A percentile compares a stretch with the other conserved stretches of the same genome.
These are phyloP conservation scores for Gymnocheta viridis DNA, from an alignment of 2,888 invertebrate genomes.

Conservation along the genomic window DNA sequence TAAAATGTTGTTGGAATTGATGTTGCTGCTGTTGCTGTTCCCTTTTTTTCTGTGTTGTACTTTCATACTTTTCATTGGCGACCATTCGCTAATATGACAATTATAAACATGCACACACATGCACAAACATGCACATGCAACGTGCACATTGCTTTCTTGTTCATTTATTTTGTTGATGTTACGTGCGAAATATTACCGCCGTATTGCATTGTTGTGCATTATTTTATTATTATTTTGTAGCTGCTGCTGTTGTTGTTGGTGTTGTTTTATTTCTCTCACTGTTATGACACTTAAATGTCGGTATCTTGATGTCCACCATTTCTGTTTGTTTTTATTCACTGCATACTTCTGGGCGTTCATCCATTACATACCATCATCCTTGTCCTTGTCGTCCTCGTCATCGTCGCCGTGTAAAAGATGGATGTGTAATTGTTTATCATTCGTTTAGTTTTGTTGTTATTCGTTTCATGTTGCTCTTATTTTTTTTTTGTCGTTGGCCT, in stretches of 20 bases:
- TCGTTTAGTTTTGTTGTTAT: conserved; percentile 32
- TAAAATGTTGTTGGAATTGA: conserved; percentile 69
- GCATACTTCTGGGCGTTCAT: conserved; percentile 57
- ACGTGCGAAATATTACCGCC: conserved; percentile 58
- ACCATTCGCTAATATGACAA: conserved; percentile 37
- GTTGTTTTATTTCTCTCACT: conserved; percentile 24
- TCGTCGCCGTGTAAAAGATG: conserved; percentile 31
- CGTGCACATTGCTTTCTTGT: conserved; percentile 9
- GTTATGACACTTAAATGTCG: conserved; percentile 69
- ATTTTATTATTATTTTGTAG: conserved; percentile 59
- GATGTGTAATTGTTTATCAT: conserved; percentile 58
- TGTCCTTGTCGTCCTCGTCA: conserved; percentile 36
- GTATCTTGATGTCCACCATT: conserved; percentile 67
- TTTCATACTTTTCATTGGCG: conserved; percentile 47
- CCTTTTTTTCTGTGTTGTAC: conserved; percentile 13
- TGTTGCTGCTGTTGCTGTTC: conserved; percentile 40
- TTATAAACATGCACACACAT: background rate
- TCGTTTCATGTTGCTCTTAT: no score
- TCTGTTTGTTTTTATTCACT: conserved; percentile 9
- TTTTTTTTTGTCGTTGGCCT: conserved; percentile 18
- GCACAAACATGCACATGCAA: background rate
- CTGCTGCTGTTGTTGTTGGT: conserved; percentile 14
- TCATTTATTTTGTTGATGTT: conserved; percentile 44
- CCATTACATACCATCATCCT: conserved; percentile 31
- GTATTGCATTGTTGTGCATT: conserved; percentile 60